Evolutionary conservation across 1,140 invertebrate species (phyloP).

Genomic region (Zophobas atratus): DNA sequence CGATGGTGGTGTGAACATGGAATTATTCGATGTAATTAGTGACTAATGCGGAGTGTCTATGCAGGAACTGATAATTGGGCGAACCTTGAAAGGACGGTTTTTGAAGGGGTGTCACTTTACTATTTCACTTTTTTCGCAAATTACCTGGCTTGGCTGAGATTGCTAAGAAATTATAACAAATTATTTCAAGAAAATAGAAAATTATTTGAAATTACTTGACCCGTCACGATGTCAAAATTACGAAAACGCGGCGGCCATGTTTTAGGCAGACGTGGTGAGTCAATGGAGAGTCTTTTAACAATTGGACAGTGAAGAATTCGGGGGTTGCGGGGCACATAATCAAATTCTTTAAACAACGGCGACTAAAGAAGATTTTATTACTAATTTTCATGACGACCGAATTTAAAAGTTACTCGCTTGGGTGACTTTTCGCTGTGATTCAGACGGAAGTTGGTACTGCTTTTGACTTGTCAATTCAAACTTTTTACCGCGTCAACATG

Average conservation of each 20-base stretch:
- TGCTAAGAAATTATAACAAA: constrained; percentile 31
- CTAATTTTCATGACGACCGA: too few species aligned
- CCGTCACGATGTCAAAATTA: constrained; percentile 47
- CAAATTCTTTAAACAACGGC: too few species aligned
- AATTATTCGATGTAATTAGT: constrained; percentile 8
- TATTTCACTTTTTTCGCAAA: neutral
- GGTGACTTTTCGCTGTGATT: too few species aligned
- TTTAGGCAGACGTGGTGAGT: constrained; percentile 12
- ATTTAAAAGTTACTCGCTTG: too few species aligned
- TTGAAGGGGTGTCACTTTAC: neutral
- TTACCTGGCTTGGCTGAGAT: constrained; percentile 20
- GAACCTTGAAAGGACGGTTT: neutral
- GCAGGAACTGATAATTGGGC: constrained; percentile 20
- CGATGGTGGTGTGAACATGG: neutral
- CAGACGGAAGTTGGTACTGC: too few species aligned
- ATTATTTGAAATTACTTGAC: constrained; percentile 42
- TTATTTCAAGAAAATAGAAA: constrained; percentile 27
- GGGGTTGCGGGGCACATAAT: too few species aligned
- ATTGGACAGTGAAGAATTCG: too few species aligned
- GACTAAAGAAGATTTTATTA: too few species aligned
- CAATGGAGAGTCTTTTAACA: neutral
- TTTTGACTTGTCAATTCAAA: too few species aligned
- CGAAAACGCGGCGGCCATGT: constrained; percentile 45
- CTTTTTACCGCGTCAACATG: too few species aligned
- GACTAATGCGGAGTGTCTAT: constrained; percentile 17